Base-by-base conservation (phyloP, 2,888 invertebrate species). In the Euplexia lucipara region DNA sequence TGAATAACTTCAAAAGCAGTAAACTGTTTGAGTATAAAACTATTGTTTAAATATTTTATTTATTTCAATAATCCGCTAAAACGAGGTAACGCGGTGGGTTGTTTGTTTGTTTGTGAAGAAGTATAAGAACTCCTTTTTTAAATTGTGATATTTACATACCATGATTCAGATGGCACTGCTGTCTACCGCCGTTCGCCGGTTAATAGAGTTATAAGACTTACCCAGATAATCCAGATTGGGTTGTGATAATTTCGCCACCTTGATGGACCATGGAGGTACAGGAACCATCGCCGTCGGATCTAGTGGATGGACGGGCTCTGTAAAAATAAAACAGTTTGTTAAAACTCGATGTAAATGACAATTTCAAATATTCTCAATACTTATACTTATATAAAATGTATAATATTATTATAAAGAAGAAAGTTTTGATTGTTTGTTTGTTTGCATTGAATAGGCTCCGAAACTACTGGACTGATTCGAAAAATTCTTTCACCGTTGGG, bases 151-250 rank as follows among this genome's bases (percentile, higher is more conserved):
- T n/a, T n/a, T 32, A 30, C 12, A 0, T 39, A 41, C 37, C 26
- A 34, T 45, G 3, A 22, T 48, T 16, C 5, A 35, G 14, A 14
- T 20, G 41, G 34, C 12, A 12, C 10, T 37, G n/a, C 41, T 16
- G 5, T 18, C 22, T 26, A 26, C 37, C 3, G n/a, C 47, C 10
- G 18, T n/a, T n/a, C n/a, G n/a, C n/a, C n/a, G n/a, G 3, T 6
- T 18, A 26, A 42, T 30, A 44, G 2, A 20, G 34, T 16, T 4
- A 44, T 35, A 35, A 10, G 22, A 69, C 95, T 96, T 95, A 98
- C 98, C 98, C 85, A 97, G 96, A 88, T 97, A 99, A 93, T 99
- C 99, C 72, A 99, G 96, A 94, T 98, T 98, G 0, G 99, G 99
- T 92, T 99, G 99, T 7, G 98, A 97, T 96, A 98, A 97, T 93